Evolutionary conservation across 2,888 invertebrate genomes (phyloP).

Genomic region (Rhopalosiphum nymphaeae): DNA sequence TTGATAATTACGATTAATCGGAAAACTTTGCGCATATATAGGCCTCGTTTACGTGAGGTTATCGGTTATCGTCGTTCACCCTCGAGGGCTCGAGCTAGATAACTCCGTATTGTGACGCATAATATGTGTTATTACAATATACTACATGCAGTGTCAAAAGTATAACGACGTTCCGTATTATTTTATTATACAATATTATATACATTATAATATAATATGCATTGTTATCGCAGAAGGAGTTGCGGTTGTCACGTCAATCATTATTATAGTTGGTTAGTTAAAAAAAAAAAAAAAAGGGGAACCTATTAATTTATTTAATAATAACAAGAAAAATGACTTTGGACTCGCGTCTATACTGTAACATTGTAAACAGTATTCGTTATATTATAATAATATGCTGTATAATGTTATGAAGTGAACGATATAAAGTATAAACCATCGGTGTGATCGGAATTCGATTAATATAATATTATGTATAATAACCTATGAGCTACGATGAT

Average conservation of each 20-base stretch:
- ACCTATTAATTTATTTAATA: not conserved
- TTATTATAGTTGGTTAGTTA: not conserved
- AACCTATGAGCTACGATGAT: not conserved
- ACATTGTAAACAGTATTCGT: not conserved
- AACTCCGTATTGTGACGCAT: not conserved
- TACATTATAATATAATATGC: no score
- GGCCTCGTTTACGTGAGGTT: not conserved
- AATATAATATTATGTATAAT: not conserved
- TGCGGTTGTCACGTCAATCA: not conserved
- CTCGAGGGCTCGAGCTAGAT: not conserved
- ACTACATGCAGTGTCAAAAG: not conserved
- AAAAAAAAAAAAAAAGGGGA: not conserved
- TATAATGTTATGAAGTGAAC: not conserved
- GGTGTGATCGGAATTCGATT: not conserved
- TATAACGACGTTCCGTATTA: not conserved
- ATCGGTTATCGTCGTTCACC: not conserved
- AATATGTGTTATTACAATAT: not conserved
- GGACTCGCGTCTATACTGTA: not conserved
- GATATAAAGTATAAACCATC: not conserved
- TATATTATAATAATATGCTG: not conserved
- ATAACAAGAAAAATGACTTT: not conserved
- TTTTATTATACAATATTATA: not conserved
- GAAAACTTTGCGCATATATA: not conserved
- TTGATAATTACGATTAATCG: not conserved
- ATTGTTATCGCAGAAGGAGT: conserved; percentile 17